These are phyloP conservation scores for Oceanodroma leucorhoa DNA, from an alignment of 2,797 vertebrate genomes.

Conservation along the genomic window DNA sequence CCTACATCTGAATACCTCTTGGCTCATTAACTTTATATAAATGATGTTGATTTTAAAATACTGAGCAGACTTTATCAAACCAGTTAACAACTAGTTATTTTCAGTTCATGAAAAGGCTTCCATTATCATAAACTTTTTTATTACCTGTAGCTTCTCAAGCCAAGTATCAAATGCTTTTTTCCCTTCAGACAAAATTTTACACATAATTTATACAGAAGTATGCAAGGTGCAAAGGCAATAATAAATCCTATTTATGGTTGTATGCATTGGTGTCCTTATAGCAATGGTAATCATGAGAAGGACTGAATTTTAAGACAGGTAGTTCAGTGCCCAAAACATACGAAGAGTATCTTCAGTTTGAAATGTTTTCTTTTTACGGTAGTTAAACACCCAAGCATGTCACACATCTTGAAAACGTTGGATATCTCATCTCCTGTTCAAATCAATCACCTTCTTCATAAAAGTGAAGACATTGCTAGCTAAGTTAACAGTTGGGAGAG, in stretches of 20 bases:
- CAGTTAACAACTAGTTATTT: neutral
- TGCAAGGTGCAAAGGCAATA: neutral
- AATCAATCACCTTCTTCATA: neutral
- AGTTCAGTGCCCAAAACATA: neutral
- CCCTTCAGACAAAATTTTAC: neutral
- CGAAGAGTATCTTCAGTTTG: neutral
- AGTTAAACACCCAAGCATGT: neutral
- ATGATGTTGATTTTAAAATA: conserved; percentile 5
- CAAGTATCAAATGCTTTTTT: neutral
- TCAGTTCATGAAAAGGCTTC: neutral
- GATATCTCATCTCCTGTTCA: neutral
- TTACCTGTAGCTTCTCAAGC: neutral
- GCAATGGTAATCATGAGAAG: neutral
- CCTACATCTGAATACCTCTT: neutral
- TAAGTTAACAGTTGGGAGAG: neutral
- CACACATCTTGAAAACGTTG: neutral
- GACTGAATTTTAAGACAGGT: neutral
- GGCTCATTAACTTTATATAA: conserved; percentile 34
- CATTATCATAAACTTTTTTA: neutral
- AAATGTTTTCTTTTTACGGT: neutral
- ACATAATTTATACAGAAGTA: neutral
- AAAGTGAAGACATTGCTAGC: neutral
- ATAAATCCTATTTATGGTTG: neutral
- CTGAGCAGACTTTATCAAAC: neutral
- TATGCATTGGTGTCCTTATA: neutral